Conservation (phyloP, 2,797 vertebrate species). For the Luscinia megarhynchos region DNA sequence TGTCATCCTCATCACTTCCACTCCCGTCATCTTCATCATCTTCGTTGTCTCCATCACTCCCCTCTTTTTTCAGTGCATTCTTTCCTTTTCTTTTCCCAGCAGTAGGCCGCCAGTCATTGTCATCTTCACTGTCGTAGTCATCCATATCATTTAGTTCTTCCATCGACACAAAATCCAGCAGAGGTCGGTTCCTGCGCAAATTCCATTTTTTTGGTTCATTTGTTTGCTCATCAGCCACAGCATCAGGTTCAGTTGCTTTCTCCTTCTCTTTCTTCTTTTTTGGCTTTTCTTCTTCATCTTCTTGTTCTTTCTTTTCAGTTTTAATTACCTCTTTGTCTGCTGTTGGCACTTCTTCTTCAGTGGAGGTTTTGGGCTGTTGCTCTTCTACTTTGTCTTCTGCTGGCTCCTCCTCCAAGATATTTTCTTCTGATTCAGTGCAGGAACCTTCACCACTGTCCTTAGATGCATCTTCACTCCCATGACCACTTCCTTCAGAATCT, state of each 20-base stretch:
- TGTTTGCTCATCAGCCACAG: constrained; percentile 80
- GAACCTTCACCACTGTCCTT: constrained; percentile 88
- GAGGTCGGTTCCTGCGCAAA: constrained; percentile 91
- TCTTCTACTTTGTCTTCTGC: constrained; percentile 77
- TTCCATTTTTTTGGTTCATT: constrained; percentile 97
- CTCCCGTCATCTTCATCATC: constrained; percentile 85
- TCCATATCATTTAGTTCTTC: constrained; percentile 97
- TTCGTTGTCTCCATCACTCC: constrained; percentile 85
- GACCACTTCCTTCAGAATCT: constrained; percentile 95
- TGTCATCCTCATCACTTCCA: constrained; percentile 83
- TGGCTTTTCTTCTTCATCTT: constrained; percentile 78
- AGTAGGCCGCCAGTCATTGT: constrained; percentile 96
- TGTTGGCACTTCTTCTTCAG: constrained; percentile 73
- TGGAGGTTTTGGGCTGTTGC: constrained; percentile 78
- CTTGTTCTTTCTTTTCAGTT: constrained; percentile 84
- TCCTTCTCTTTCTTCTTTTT: constrained; percentile 83
- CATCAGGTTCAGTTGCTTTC: constrained; percentile 75
- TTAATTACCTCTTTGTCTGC: constrained; percentile 86
- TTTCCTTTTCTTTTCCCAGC: constrained; percentile 88
- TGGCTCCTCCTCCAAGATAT: constrained; percentile 82
- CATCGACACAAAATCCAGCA: constrained; percentile 96
- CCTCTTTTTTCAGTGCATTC: constrained; percentile 81
- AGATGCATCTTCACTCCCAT: constrained; percentile 90
- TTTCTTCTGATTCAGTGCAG: constrained; percentile 90
- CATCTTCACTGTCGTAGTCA: constrained; percentile 98